Evolutionary conservation across 2,888 invertebrate genomes (phyloP), one percentile per base, ranked within the genome.

Genomic region (Aphodius sticticus): DNA sequence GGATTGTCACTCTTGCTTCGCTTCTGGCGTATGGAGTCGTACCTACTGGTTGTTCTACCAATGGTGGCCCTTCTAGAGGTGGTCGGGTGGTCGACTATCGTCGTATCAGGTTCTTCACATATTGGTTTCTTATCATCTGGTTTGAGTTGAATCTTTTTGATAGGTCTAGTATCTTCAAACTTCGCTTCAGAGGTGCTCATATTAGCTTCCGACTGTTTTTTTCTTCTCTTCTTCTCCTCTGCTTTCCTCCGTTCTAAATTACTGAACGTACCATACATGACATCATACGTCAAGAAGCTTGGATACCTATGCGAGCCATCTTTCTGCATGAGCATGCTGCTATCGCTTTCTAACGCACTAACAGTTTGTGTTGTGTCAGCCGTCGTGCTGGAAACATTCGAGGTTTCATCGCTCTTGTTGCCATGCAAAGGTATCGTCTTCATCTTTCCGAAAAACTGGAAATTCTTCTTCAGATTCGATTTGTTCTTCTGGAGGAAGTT

Each of bases 381-480:
- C 36, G 74, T 74, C 9, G 74, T 36, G 37, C 16, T 36, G 7
- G 35, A 35, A 35, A 35, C 35, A 37, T 74, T 35, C 6, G 74
- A 74, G n/a, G 35, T 6, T n/a, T 71, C 71, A 6, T 16, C 26
- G 16, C 26, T 71, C n/a, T 4, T 16, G 12, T 53, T 53, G 0
- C 35, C 74, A 36, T 36, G 35, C 9, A n/a, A 9, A 12, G 74
- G 74, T 9, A 74, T 74, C 4, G 74, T n/a, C 37, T 74, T 74
- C 35, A 74, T 74, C 37, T 74, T 74, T 0, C 74, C 74, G 9
- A 74, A 74, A 36, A 74, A 74, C 37, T 74, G 74, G n/a, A 74
- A 74, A 74, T 74, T 74, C 37, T 74, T 35, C 37, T 74, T 74
- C n/a, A 74, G 35, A 74, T 35, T 74, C 12, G 74, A 36, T 74